phyloP scores from a whole-genome alignment of 1,140 invertebrate genomes.

The Arctopsyche grandis region DNA sequence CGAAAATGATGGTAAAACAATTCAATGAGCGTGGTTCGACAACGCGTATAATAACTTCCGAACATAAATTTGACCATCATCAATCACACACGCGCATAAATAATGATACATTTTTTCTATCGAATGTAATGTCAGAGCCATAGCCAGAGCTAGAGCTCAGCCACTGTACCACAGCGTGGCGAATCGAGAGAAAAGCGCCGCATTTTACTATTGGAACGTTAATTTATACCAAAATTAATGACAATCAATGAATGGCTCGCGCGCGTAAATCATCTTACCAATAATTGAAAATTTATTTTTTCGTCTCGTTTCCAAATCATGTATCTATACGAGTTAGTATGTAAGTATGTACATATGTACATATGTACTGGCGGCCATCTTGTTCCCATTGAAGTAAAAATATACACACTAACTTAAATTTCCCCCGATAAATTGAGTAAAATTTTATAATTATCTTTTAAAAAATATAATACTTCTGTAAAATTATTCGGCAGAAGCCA shows the following conservation, averaged over 20 bases:
- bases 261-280: slow-evolving; percentile 18
- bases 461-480: no score
- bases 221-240: slow-evolving; percentile 23
- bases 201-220: slow-evolving; percentile 23
- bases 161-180: slow-evolving; percentile 24
- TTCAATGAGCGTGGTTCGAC: slow-evolving; percentile 19
- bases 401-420: no score
- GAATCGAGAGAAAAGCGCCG: slow-evolving; percentile 26
- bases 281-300: slow-evolving; percentile 13
- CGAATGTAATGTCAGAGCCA: background rate
- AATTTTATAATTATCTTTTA: no score
- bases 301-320: background rate
- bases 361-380: no score
- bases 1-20: slow-evolving; percentile 25
- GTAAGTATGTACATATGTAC: no score
- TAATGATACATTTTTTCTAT: slow-evolving; percentile 4
- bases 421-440: no score
- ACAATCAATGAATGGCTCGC: slow-evolving; percentile 5
- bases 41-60: slow-evolving; percentile 23
- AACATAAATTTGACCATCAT: slow-evolving; percentile 26
- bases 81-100: slow-evolving; percentile 16
- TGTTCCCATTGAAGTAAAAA: no score
- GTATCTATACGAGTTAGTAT: background rate
- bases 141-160: background rate
- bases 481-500: no score